Evolutionary conservation across 2,113 vertebrate species (phyloP).

Genomic region (crab-eating macaque (Macaca fascicularis)): DNA sequence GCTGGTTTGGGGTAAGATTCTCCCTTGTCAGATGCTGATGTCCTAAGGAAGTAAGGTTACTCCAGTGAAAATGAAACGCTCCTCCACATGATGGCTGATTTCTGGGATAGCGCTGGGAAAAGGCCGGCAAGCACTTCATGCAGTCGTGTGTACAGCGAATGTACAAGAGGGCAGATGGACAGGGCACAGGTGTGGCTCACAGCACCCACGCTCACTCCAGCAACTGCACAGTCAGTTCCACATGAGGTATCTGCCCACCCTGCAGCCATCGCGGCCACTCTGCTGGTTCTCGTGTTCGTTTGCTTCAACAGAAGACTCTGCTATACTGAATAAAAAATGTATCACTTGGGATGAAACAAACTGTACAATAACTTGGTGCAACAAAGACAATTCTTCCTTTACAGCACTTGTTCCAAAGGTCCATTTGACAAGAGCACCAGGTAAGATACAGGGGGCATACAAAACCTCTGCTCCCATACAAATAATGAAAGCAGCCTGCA

Average conservation of each 20-base stretch:
- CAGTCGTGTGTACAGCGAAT: rapidly evolving
- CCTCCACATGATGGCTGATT: rapidly evolving
- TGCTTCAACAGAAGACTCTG: neutral
- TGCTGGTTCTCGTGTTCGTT: rapidly evolving
- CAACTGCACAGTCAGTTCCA: rapidly evolving
- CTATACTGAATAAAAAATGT: neutral
- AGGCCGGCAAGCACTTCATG: rapidly evolving
- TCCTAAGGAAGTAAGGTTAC: neutral
- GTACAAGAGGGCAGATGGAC: no score
- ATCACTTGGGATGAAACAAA: neutral
- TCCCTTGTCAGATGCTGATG: rapidly evolving
- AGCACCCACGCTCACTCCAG: neutral
- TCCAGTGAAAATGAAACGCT: neutral
- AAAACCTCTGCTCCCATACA: neutral
- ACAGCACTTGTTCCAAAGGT: neutral
- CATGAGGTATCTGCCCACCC: rapidly evolving
- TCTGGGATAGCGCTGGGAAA: neutral
- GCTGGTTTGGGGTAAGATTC: rapidly evolving
- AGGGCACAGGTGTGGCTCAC: neutral
- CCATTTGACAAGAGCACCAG: rapidly evolving
- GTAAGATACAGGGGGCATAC: rapidly evolving
- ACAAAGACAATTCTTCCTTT: no score
- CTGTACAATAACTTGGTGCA: rapidly evolving
- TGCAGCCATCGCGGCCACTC: rapidly evolving
- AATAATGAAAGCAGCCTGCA: no score